A percentile compares a stretch with the other conserved stretches of the same genome.
phyloP scores from a whole-genome alignment of 2,888 invertebrate genomes.

The Yponomeuta cagnagella region DNA sequence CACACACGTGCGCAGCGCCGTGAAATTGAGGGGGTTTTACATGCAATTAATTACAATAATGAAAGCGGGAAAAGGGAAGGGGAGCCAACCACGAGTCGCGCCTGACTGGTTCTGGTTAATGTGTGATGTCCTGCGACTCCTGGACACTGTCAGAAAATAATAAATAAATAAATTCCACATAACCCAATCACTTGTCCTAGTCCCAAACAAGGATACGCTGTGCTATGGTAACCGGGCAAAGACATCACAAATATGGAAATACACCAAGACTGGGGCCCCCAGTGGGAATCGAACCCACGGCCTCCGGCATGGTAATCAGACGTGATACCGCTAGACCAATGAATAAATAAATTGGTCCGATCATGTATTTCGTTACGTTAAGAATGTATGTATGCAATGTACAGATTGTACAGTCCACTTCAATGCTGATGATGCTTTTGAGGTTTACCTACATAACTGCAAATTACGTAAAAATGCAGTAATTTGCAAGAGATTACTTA shows the following conservation, averaged over 20 bases:
- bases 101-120: conserved; percentile 59
- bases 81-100: conserved; percentile 47
- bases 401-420: too few species aligned
- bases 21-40: conserved; percentile 68
- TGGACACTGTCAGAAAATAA: not conserved
- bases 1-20: conserved; percentile 66
- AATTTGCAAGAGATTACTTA: conserved; percentile 6
- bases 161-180: not conserved
- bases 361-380: too few species aligned
- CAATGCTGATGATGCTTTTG: not conserved
- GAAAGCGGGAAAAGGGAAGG: conserved; percentile 47
- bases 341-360: too few species aligned
- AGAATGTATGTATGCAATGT: too few species aligned
- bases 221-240: too few species aligned
- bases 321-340: too few species aligned
- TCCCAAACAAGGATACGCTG: not conserved
- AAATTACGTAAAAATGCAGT: not conserved
- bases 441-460: too few species aligned
- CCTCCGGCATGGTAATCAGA: too few species aligned
- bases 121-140: conserved; percentile 62
- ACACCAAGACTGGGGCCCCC: too few species aligned
- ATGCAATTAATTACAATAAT: conserved; percentile 69
- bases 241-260: too few species aligned
- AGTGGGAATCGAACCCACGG: too few species aligned
- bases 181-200: not conserved